Conservation (phyloP, 2,888 invertebrate genomes). For the Campopleginae sp. region DNA sequence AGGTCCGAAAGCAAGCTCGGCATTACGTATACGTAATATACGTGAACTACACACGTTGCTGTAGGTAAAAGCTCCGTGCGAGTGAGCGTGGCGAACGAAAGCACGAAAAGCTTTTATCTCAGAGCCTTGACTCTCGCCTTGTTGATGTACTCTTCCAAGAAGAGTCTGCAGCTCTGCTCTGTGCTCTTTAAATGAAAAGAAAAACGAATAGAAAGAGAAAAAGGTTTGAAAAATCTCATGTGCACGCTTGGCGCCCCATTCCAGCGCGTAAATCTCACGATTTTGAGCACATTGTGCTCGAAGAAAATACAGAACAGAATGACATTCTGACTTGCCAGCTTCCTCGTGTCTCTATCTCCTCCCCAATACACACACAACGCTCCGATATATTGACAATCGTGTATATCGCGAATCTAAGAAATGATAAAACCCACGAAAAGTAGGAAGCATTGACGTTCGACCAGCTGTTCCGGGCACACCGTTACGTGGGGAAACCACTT, state of each 20-base stretch:
- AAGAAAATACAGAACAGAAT: constrained; percentile 31
- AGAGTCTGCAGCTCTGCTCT: constrained; percentile 67
- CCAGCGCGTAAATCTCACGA: constrained; percentile 30
- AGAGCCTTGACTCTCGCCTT: constrained; percentile 77
- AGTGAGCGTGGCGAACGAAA: constrained; percentile 63
- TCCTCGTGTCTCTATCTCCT: constrained; percentile 8
- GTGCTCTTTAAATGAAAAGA: constrained; percentile 9
- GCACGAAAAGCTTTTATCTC: constrained; percentile 79
- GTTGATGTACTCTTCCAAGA: constrained; percentile 71
- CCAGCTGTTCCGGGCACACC: constrained; percentile 63
- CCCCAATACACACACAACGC: constrained; percentile 48
- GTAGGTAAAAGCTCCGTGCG: not conserved
- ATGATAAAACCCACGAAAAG: constrained; percentile 10
- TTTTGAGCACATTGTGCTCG: constrained; percentile 29
- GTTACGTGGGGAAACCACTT: constrained; percentile 59
- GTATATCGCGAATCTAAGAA: constrained; percentile 75
- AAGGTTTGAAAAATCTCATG: constrained; percentile 34
- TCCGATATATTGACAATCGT: constrained; percentile 78
- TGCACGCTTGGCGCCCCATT: constrained; percentile 40
- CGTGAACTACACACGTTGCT: not conserved
- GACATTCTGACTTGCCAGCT: constrained; percentile 24
- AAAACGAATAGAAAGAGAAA: constrained; percentile 51
- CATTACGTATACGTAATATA: constrained; percentile 11
- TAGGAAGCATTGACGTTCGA: constrained; percentile 25
- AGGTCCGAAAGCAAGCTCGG: constrained; percentile 76